phyloP scores from a whole-genome alignment of 2,797 vertebrate species.

The Enteromius mattozi region DNA sequence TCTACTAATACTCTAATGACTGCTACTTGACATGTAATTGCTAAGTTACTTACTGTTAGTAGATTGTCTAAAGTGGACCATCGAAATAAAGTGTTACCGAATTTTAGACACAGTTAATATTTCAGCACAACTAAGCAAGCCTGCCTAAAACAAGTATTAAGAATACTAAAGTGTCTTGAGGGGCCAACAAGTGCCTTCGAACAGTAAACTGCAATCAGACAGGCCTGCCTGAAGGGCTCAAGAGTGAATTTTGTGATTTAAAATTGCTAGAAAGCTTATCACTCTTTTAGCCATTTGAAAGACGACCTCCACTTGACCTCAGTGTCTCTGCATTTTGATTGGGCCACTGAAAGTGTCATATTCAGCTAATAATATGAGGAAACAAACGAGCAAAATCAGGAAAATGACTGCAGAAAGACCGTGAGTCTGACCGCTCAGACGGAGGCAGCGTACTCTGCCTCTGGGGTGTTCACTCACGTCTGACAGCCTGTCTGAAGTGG shows the following conservation, averaged over 20 bases:
- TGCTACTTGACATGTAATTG: no score
- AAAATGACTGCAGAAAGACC: not conserved
- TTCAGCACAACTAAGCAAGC: not conserved
- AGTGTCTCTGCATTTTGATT: slow-evolving; percentile 10
- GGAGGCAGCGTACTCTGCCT: not conserved
- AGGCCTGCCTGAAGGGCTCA: not conserved
- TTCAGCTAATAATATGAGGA: not conserved
- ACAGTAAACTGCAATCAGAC: slow-evolving; percentile 29
- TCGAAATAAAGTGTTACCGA: not conserved
- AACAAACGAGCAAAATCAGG: slow-evolving; percentile 1
- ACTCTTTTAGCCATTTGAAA: not conserved
- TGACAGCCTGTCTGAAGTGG: slow-evolving; percentile 63
- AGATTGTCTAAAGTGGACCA: no score
- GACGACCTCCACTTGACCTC: not conserved
- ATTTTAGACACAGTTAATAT: not conserved
- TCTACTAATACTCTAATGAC: no score
- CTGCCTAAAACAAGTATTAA: not conserved
- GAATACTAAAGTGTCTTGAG: slow-evolving; percentile 1
- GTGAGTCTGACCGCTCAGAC: not conserved
- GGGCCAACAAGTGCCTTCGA: not conserved
- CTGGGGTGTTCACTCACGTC: slow-evolving; percentile 43
- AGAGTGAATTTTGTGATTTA: not conserved
- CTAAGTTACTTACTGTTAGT: no score
- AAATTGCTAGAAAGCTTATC: not conserved
- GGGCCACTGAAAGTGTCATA: not conserved